Percentiles rank a stretch among this genome's conserved stretches.
phyloP scores from a whole-genome alignment of 1,140 invertebrate genomes.

The Nautilus pompilius region DNA sequence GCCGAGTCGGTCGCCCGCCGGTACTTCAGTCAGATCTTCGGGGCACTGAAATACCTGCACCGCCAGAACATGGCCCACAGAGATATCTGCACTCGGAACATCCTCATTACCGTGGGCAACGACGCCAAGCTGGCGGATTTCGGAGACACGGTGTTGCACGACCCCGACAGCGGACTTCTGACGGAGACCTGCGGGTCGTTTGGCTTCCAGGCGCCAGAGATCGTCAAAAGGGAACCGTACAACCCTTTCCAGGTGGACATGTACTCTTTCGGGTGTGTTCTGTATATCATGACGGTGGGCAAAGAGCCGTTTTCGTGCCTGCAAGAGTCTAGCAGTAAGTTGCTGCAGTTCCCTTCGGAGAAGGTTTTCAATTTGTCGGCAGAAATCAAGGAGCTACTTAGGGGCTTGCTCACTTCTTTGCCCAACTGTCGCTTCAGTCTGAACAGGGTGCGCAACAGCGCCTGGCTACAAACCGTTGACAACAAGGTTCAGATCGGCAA shows the following conservation, averaged over 20 bases:
- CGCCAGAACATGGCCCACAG: conserved; percentile 21
- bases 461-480: conserved; percentile 11
- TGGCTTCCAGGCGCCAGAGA: conserved; percentile 28
- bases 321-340: conserved; percentile 6
- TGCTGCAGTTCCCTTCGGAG: conserved; percentile 14
- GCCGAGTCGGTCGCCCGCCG: conserved; percentile 19
- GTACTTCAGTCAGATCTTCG: conserved; percentile 28
- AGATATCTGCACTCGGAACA: conserved; percentile 28
- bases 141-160: conserved; percentile 15
- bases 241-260: conserved; percentile 20
- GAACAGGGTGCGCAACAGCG: conserved; percentile 7
- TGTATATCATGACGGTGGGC: conserved; percentile 28
- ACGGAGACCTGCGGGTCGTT: conserved; percentile 16
- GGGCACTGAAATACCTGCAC: conserved; percentile 24
- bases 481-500: conserved; percentile 23
- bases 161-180: conserved; percentile 14
- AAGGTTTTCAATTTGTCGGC: conserved; percentile 10
- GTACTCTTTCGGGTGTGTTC: conserved; percentile 23
- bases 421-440: conserved; percentile 15
- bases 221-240: conserved; percentile 16
- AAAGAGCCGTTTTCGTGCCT: conserved; percentile 16
- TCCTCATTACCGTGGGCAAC: conserved; percentile 19
- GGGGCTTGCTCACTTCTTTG: conserved; percentile 9
- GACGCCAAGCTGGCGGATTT: conserved; percentile 25
- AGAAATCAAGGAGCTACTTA: conserved; percentile 10